Base-by-base conservation (phyloP, 2,113 vertebrate species). In the Struthidea cinerea region DNA sequence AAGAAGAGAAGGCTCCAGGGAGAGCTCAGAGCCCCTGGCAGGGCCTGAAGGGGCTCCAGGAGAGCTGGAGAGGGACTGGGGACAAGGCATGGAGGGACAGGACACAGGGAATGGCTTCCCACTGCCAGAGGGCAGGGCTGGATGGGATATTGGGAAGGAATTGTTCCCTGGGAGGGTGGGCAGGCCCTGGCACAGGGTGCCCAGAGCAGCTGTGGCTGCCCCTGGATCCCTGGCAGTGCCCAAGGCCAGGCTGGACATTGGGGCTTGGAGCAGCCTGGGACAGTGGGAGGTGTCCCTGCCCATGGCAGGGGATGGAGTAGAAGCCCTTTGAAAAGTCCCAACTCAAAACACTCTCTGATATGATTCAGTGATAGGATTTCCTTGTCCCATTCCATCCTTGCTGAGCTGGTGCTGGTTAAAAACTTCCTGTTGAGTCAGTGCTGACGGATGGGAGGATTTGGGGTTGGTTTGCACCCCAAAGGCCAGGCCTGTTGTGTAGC, bases 381-480 rank as follows among this genome's bases (percentile, higher is more conserved):
- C 37, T 52, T 87, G 65, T 74, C 65, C 71, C 24, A 10, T 68
- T 52, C 44, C 44, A 49, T 44, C 53, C 82, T 79, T 32, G 47
- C 37, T 73, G 16, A 74, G 64, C 64, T 30, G 5, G 53, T 39
- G n/a, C 77, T 70, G 65, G 23, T 90, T 90, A 63, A 46, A 75
- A 75, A 23, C 89, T 82, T 93, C 93, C 94, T 94, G 93, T 75
- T 95, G 93, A 79, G 69, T 94, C 85, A 71, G 2, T 71, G 85
- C 33, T 74, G 88, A 46, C 0, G 0, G 50, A 14, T 32, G 17
- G 39, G 60, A 75, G 33, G 33, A 21, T 90, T 71, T 59, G 20
- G 18, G 74, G 33, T 28, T 82, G 70, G 32, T 92, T 85, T 74
- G 74, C 44, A 35, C 39, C 61, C 53, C 21, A 11, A 21, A 67